phyloP scores from a whole-genome alignment of 1,140 invertebrate genomes.

The Leguminivora glycinivorella region DNA sequence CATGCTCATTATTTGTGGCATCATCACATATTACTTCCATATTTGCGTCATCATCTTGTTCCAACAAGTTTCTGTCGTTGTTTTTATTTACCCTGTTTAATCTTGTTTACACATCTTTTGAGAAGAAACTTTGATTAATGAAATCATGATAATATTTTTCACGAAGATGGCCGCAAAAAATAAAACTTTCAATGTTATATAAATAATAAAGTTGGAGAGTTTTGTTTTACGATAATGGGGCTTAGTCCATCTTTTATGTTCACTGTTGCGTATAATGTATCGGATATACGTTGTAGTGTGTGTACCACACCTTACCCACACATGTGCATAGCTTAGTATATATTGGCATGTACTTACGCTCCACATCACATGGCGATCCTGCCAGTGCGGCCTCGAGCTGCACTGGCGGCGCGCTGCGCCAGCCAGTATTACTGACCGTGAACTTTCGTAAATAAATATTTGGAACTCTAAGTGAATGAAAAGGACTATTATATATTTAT shows the following conservation, averaged over 20 bases:
- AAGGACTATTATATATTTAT: no score
- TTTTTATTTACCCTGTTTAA: slow-evolving; percentile 6
- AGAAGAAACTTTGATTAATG: slow-evolving; percentile 24
- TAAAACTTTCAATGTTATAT: neutral
- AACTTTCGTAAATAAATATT: no score
- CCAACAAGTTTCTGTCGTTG: neutral
- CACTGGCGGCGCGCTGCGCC: no score
- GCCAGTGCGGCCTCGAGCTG: no score
- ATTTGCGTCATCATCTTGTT: slow-evolving; percentile 13
- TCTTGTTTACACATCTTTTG: neutral
- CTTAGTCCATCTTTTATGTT: neutral
- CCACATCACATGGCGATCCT: no score
- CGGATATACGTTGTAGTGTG: neutral
- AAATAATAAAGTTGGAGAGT: neutral
- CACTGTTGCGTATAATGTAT: neutral
- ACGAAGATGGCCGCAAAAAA: neutral
- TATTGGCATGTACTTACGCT: no score
- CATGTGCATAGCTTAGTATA: no score
- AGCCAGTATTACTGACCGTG: no score
- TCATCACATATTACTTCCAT: neutral
- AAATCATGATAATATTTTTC: slow-evolving; percentile 16
- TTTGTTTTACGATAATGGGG: neutral
- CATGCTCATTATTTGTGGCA: neutral
- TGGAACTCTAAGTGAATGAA: no score
- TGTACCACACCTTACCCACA: neutral